These are phyloP conservation scores for Lycocerus yunnanus DNA, from an alignment of 2,888 invertebrate species.

Conservation along the genomic window DNA sequence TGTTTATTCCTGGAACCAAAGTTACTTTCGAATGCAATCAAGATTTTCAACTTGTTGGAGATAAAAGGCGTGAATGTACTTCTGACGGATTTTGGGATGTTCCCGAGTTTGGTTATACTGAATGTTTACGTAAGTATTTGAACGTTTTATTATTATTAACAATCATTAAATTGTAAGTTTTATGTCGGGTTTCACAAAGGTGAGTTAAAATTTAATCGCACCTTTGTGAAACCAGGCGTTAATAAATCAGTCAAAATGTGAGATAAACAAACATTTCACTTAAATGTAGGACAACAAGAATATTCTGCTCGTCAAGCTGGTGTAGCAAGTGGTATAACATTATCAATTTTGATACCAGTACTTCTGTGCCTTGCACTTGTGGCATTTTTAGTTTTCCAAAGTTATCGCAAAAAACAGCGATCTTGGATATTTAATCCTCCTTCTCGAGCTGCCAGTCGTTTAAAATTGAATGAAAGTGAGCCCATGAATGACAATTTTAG, in stretches of 20 bases:
- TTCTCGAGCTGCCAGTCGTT: conserved; percentile 37
- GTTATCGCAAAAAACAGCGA: conserved; percentile 47
- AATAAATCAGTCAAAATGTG: neutral
- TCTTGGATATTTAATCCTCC: conserved; percentile 49
- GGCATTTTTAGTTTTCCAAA: conserved; percentile 66
- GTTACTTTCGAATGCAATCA: conserved; percentile 91
- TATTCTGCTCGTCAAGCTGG: conserved; percentile 78
- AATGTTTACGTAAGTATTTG: conserved; percentile 84
- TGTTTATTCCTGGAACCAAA: conserved; percentile 84
- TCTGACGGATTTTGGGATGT: conserved; percentile 82
- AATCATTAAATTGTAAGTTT: too few species aligned
- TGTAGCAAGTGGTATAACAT: conserved; percentile 75
- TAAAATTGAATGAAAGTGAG: conserved; percentile 36
- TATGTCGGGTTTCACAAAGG: too few species aligned
- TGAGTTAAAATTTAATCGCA: too few species aligned
- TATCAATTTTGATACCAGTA: conserved; percentile 77
- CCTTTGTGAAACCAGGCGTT: too few species aligned
- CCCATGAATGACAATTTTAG: conserved; percentile 19
- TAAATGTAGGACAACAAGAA: conserved; percentile 72
- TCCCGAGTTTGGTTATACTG: conserved; percentile 84
- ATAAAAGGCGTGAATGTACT: conserved; percentile 79
- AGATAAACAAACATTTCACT: neutral
- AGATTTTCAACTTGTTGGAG: conserved; percentile 84
- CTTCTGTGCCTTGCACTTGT: conserved; percentile 65
- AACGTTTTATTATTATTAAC: conserved; percentile 2